Conservation (phyloP, 2,113 vertebrate genomes). For the Odobenus rosmarus region DNA sequence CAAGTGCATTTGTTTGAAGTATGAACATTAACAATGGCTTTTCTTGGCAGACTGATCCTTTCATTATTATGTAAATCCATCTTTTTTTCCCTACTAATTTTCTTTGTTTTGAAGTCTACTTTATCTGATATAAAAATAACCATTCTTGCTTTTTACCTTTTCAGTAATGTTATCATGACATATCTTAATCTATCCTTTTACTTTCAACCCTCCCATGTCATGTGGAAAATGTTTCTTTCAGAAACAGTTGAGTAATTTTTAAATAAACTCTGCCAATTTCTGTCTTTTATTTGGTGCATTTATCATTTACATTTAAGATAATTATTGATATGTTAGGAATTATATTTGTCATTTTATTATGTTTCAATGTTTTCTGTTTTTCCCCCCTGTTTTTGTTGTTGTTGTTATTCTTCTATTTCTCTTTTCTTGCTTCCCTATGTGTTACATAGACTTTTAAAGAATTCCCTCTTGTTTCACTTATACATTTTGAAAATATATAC, state of each 20-base stretch:
- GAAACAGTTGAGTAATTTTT: neutral
- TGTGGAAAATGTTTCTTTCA: neutral
- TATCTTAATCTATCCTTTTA: neutral
- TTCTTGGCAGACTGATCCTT: neutral
- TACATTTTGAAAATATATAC: neutral
- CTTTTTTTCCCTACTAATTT: neutral
- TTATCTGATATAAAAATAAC: neutral
- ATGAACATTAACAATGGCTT: neutral
- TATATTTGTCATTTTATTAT: neutral
- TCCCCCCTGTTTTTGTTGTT: neutral
- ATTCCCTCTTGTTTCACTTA: neutral
- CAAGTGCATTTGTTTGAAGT: neutral
- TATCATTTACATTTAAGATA: neutral
- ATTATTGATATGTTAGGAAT: neutral
- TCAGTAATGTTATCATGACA: neutral
- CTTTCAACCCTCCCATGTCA: neutral
- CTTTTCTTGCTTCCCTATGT: neutral
- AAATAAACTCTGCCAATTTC: neutral
- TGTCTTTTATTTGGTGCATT: neutral
- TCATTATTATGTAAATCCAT: neutral
- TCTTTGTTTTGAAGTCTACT: neutral
- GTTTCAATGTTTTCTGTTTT: neutral
- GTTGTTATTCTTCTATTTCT: neutral
- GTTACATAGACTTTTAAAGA: neutral
- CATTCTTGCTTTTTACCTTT: neutral